phyloP scores from a whole-genome alignment of 2,888 invertebrate species.

The Eutolmus rufibarbis region DNA sequence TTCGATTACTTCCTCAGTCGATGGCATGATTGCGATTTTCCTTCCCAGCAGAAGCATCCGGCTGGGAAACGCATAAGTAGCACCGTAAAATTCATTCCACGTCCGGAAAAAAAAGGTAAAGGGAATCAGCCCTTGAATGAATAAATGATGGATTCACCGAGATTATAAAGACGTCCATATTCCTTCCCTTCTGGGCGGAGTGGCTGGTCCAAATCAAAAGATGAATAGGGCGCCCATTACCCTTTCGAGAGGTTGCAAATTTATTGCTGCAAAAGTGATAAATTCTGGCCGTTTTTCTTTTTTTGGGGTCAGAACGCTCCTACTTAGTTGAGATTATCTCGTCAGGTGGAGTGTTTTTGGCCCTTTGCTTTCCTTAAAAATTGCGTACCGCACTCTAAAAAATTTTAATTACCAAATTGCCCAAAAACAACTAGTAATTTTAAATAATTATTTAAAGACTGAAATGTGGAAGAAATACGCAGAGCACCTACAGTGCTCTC shows the following conservation, averaged over 20 bases:
- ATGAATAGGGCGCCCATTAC: constrained; percentile 14
- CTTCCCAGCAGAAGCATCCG: not conserved
- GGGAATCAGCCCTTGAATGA: not conserved
- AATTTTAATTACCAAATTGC: too few species aligned
- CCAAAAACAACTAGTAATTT: too few species aligned
- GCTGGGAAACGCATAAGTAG: not conserved
- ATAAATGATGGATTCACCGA: constrained; percentile 16
- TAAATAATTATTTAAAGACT: too few species aligned
- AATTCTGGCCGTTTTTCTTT: not conserved
- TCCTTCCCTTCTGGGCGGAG: not conserved
- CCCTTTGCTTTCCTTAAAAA: not conserved
- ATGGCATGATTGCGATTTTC: not conserved
- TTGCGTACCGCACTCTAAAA: too few species aligned
- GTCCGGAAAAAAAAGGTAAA: not conserved
- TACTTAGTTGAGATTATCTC: not conserved
- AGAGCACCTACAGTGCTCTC: too few species aligned
- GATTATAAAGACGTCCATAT: constrained; percentile 6
- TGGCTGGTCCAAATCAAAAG: constrained; percentile 9
- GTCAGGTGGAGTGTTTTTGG: not conserved
- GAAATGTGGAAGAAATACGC: too few species aligned
- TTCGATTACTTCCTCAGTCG: not conserved
- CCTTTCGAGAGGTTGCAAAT: constrained; percentile 5
- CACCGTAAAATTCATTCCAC: not conserved
- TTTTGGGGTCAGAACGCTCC: not conserved
- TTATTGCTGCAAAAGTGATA: constrained; percentile 20